Evolutionary conservation across 2,888 invertebrate genomes (phyloP).

Genomic region (Sylvicola fuscatus): DNA sequence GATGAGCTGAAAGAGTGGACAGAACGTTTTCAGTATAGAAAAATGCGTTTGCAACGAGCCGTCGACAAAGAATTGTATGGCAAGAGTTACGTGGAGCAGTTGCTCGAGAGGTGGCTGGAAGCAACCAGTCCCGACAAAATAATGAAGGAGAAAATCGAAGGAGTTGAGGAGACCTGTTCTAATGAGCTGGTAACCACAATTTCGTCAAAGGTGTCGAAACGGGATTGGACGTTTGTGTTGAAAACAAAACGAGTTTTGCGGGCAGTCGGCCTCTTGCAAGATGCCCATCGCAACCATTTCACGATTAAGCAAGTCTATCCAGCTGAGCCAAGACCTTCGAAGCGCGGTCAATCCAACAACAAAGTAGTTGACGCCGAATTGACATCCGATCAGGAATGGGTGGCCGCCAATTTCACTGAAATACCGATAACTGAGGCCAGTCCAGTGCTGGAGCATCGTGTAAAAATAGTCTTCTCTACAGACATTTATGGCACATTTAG

Average conservation of each 20-base stretch:
- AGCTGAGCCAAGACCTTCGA: slow-evolving; percentile 10
- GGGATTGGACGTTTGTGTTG: slow-evolving; percentile 38
- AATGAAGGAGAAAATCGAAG: slow-evolving; percentile 38
- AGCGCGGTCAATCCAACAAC: slow-evolving; percentile 7
- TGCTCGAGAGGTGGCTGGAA: slow-evolving; percentile 40
- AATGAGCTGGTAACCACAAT: slow-evolving; percentile 38
- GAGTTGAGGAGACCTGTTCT: slow-evolving; percentile 34
- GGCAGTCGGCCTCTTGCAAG: slow-evolving; percentile 45
- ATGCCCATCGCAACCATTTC: slow-evolving; percentile 46
- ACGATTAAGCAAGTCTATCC: slow-evolving; percentile 30
- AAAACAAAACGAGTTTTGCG: slow-evolving; percentile 30
- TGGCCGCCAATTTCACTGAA: slow-evolving; percentile 13
- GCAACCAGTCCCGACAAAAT: slow-evolving; percentile 38
- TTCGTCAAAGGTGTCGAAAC: slow-evolving; percentile 36
- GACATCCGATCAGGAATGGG: slow-evolving; percentile 34
- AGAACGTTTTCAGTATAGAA: slow-evolving; percentile 43
- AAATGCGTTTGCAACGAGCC: slow-evolving; percentile 38
- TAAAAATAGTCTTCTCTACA: slow-evolving; percentile 38
- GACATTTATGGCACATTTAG: slow-evolving; percentile 58
- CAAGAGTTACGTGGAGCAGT: slow-evolving; percentile 33
- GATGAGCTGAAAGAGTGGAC: slow-evolving; percentile 56
- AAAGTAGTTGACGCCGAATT: slow-evolving; percentile 19
- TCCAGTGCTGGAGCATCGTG: slow-evolving; percentile 22
- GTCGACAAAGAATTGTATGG: slow-evolving; percentile 48
- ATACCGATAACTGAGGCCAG: slow-evolving; percentile 8